phyloP scores from a whole-genome alignment of 2,113 vertebrate species.

The Orientallactaga bullata region DNA sequence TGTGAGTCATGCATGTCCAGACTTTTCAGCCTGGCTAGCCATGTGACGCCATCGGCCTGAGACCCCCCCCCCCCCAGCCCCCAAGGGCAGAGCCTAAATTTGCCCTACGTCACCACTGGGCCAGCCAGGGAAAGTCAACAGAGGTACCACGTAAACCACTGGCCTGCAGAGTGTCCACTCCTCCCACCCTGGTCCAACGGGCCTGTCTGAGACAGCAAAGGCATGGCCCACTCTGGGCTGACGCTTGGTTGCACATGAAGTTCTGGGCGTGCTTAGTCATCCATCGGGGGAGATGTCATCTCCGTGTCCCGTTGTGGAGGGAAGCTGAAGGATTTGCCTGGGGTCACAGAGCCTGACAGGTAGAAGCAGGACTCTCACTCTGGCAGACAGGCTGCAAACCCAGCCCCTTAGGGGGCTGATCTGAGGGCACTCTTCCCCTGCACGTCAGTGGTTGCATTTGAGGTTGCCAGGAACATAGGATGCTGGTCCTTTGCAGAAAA shows the following conservation, averaged over 20 bases:
- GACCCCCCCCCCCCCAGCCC: background rate
- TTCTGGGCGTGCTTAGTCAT: background rate
- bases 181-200: background rate
- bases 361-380: background rate
- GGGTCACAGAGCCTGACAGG: background rate
- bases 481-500: background rate
- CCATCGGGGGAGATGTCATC: background rate
- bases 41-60: background rate
- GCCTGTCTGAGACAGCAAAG: background rate
- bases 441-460: background rate
- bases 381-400: background rate
- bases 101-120: background rate
- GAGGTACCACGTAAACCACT: background rate
- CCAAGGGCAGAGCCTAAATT: background rate
- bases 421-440: background rate
- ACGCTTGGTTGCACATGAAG: too few relatives aligned
- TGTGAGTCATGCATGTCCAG: background rate
- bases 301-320: background rate
- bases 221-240: background rate
- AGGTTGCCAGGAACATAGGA: too few relatives aligned
- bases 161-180: background rate
- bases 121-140: background rate
- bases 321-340: background rate
- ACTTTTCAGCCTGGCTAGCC: background rate
- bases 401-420: background rate